phyloP scores from a whole-genome alignment of 2,888 invertebrate species.

The Tetanocera ferruginea region DNA sequence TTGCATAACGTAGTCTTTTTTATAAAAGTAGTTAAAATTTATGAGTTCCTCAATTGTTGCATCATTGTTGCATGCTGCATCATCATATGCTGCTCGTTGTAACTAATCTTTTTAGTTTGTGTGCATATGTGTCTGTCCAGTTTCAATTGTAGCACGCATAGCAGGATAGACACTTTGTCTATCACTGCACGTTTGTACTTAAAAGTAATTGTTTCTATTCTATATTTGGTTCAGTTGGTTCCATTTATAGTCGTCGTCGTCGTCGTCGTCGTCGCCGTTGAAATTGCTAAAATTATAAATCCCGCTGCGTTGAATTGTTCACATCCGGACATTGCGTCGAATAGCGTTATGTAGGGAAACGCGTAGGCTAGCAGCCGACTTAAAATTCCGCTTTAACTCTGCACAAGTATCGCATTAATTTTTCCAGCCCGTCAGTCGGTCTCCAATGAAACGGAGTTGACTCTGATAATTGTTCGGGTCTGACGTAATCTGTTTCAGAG shows the following conservation, averaged over 20 bases:
- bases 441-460: neutral
- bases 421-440: neutral
- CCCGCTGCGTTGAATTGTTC: constrained; percentile 19
- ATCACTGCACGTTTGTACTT: neutral
- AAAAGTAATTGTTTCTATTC: neutral
- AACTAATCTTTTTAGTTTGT: too few species aligned
- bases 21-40: neutral
- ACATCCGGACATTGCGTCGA: constrained; percentile 9
- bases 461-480: constrained; percentile 44
- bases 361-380: neutral
- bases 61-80: constrained; percentile 16
- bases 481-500: constrained; percentile 46
- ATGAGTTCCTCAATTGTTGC: neutral
- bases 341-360: neutral
- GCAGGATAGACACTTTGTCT: neutral
- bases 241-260: neutral
- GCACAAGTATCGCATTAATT: neutral
- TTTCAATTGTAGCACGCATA: neutral
- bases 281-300: neutral
- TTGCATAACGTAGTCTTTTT: neutral
- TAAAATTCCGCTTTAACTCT: neutral
- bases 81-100: neutral
- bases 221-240: neutral
- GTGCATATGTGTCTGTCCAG: neutral
- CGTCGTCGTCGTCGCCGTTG: neutral